These are phyloP conservation scores for Lethenteron camtschaticum DNA, from an alignment of 2,113 vertebrate species.

Conservation along the genomic window DNA sequence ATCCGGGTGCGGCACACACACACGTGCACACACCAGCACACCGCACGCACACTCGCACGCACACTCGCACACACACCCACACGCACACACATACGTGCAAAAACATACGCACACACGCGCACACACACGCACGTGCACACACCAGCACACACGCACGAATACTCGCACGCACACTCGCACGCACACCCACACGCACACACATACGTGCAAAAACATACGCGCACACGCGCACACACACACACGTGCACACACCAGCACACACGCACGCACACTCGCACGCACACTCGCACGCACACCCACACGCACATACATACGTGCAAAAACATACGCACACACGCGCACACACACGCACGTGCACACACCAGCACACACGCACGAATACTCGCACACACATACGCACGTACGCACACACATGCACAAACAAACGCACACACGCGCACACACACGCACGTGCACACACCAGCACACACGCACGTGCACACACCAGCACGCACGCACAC, in stretches of 20 bases:
- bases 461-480: too few species aligned
- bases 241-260: background rate
- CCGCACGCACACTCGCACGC: background rate
- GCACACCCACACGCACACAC: background rate
- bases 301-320: background rate
- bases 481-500: too few species aligned
- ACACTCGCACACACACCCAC: background rate
- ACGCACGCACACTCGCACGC: background rate
- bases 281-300: background rate
- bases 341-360: background rate
- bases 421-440: too few species aligned
- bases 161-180: background rate
- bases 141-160: background rate
- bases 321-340: background rate
- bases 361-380: background rate
- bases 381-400: background rate
- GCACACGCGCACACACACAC: background rate
- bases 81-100: too few species aligned
- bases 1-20: constrained; percentile 36
- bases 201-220: background rate
- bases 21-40: background rate
- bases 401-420: too few species aligned
- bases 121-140: background rate
- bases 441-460: too few species aligned
- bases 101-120: too few species aligned